These are phyloP conservation scores for Eristalis intricaria DNA, from an alignment of 2,888 invertebrate genomes.

Conservation along the genomic window DNA sequence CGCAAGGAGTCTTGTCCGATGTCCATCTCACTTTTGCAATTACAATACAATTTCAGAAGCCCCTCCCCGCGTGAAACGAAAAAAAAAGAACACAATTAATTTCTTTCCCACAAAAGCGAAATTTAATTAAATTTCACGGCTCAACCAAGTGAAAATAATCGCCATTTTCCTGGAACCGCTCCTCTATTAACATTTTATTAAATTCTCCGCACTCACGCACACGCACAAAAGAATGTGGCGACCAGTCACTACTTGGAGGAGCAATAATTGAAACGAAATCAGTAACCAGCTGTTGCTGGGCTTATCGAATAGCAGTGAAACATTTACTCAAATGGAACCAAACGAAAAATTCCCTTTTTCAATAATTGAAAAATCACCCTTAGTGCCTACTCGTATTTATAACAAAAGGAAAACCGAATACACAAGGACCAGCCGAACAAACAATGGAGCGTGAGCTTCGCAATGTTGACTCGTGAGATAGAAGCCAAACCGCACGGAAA, in stretches of 20 bases:
- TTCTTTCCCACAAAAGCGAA: conserved; percentile 27
- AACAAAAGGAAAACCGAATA: not conserved
- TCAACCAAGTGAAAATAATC: conserved; percentile 59
- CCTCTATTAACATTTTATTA: conserved; percentile 63
- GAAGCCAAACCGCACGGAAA: conserved; percentile 31
- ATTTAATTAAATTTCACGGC: conserved; percentile 61
- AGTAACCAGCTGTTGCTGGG: conserved; percentile 60
- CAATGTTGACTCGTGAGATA: conserved; percentile 26
- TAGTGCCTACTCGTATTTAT: not conserved
- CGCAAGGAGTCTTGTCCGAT: not conserved
- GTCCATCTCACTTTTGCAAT: conserved; percentile 16
- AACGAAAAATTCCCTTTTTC: conserved; percentile 57
- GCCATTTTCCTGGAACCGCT: conserved; percentile 48
- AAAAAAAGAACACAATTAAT: conserved; percentile 34
- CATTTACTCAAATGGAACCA: conserved; percentile 50
- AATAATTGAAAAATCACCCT: conserved; percentile 62
- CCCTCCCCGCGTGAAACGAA: not conserved
- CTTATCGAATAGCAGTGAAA: conserved; percentile 41
- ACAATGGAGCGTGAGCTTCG: conserved; percentile 13
- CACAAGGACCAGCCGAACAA: not conserved
- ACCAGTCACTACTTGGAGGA: conserved; percentile 12
- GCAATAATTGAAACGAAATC: conserved; percentile 46
- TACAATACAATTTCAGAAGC: conserved; percentile 22
- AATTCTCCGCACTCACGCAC: conserved; percentile 54
- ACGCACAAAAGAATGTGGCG: conserved; percentile 31